Evolutionary conservation across 2,888 invertebrate genomes (phyloP).

Genomic region (Cylindroiulus punctatus): DNA sequence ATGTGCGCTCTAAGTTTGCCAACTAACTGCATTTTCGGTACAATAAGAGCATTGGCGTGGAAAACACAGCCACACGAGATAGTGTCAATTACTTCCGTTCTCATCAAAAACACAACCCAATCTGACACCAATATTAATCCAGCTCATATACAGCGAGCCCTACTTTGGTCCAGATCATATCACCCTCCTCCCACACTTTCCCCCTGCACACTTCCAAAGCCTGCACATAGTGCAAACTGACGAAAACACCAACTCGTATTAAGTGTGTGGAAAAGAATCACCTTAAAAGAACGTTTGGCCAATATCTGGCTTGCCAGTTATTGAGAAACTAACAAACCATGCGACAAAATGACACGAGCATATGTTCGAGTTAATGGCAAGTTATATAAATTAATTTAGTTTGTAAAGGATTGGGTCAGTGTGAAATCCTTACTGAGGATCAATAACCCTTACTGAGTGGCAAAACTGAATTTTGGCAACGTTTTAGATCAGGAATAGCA

Average conservation of each 20-base stretch:
- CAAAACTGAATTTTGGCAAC: too few relatives aligned
- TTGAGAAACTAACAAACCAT: too few relatives aligned
- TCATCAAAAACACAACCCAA: constrained; percentile 50
- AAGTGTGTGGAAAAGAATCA: background rate
- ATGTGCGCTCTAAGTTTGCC: constrained; percentile 44
- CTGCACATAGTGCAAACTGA: background rate
- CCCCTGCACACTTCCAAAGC: background rate
- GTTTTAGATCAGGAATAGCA: too few relatives aligned
- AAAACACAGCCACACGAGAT: constrained; percentile 49
- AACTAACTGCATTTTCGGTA: constrained; percentile 24
- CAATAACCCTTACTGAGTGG: too few relatives aligned
- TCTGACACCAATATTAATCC: constrained; percentile 32
- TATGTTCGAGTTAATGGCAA: too few relatives aligned
- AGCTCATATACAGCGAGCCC: constrained; percentile 33
- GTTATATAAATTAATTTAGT: too few relatives aligned
- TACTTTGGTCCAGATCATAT: constrained; percentile 8
- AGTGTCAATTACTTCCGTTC: constrained; percentile 55
- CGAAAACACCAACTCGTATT: background rate
- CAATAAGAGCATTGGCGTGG: constrained; percentile 49
- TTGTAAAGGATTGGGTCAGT: too few relatives aligned
- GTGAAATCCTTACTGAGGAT: too few relatives aligned
- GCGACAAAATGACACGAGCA: too few relatives aligned
- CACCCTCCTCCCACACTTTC: too few relatives aligned
- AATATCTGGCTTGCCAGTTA: too few relatives aligned
- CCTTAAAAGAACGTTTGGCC: background rate